phyloP scores from a whole-genome alignment of 2,797 vertebrate species.

The Ceryle rudis region DNA sequence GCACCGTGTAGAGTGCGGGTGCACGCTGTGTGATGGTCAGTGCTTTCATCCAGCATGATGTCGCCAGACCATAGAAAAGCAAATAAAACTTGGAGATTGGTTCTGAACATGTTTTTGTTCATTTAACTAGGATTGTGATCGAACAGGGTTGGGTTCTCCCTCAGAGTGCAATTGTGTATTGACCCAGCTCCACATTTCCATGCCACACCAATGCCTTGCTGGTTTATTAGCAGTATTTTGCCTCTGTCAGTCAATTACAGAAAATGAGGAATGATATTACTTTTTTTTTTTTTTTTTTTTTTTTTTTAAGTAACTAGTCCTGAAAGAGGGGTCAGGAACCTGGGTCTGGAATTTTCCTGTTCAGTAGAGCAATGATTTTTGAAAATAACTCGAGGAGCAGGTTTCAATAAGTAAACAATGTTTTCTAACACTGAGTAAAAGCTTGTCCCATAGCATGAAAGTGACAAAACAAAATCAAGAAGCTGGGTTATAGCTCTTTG shows the following conservation, averaged over 20 bases:
- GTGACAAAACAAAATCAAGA: not conserved
- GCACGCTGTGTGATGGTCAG: not conserved
- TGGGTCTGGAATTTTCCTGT: not conserved
- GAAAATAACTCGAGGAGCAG: not conserved
- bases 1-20: not conserved
- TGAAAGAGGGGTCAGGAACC: not conserved
- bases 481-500: not conserved
- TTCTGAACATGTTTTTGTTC: not conserved
- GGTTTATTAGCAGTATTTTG: not conserved
- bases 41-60: not conserved
- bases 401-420: not conserved
- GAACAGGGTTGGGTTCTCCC: not conserved
- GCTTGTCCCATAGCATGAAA: not conserved
- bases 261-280: constrained; percentile 1
- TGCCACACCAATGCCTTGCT: not conserved
- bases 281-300: not conserved
- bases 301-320: not conserved
- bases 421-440: not conserved
- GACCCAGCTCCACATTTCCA: not conserved
- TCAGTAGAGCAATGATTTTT: not conserved
- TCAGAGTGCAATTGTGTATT: constrained; percentile 32
- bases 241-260: not conserved
- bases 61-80: not conserved
- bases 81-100: not conserved
- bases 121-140: not conserved